Conservation (phyloP, 2,888 invertebrate species). For the Nematopogon swammerdamellus region DNA sequence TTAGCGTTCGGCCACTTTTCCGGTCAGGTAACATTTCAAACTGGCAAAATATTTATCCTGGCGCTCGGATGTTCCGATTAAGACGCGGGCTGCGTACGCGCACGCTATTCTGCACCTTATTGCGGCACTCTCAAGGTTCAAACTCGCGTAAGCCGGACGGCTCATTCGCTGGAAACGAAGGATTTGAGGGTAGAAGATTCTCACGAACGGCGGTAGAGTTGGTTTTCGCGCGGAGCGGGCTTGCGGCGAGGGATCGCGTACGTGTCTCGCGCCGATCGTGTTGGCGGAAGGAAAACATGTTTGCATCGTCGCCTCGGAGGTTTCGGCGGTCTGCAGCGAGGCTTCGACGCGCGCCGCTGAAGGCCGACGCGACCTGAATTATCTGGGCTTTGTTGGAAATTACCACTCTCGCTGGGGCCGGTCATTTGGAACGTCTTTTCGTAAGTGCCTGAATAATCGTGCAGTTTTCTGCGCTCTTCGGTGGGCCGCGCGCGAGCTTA, state of each 20-base stretch:
- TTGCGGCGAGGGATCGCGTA: not conserved
- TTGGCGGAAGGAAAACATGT: not conserved
- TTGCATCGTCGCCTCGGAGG: not conserved
- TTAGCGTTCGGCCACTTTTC: conserved; percentile 35
- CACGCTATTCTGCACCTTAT: not conserved
- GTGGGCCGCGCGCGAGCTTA: not conserved
- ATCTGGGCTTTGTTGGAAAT: too few relatives aligned
- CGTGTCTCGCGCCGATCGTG: not conserved
- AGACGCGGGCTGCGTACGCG: conserved; percentile 27
- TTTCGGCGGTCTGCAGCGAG: not conserved
- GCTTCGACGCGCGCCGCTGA: too few relatives aligned
- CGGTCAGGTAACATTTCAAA: conserved; percentile 50
- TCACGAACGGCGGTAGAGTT: too few relatives aligned
- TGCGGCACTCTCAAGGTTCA: too few relatives aligned
- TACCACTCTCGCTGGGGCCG: not conserved
- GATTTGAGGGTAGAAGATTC: too few relatives aligned
- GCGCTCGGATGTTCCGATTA: conserved; percentile 42
- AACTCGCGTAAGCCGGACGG: too few relatives aligned
- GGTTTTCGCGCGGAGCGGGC: too few relatives aligned
- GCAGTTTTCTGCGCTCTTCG: not conserved
- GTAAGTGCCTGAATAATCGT: not conserved
- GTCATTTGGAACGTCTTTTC: not conserved
- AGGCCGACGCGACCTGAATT: too few relatives aligned
- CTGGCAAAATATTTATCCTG: conserved; percentile 52
- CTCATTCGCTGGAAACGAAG: too few relatives aligned